Evolutionary conservation across 2,888 invertebrate genomes (phyloP), one percentile per base, ranked within the genome.

Genomic region (Himalopsyche anomala): DNA sequence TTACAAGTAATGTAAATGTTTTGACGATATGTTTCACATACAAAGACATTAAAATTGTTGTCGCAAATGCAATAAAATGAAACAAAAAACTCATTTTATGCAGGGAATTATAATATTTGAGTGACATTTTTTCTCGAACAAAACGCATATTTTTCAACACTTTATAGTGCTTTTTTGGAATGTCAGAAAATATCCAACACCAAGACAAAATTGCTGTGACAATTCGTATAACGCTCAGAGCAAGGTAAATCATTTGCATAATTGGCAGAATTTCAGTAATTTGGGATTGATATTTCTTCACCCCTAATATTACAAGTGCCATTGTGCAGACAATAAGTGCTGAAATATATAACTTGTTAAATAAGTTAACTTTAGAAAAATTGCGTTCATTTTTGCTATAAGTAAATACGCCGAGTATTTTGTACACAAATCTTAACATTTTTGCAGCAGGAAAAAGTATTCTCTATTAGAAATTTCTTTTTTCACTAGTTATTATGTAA

Each of bases 371-470:
- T 74, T 74, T 74, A 15, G 1, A 15, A 1, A 74, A 74, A 74
- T 36, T 36, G 12, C 74, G 36, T 74, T 74, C 74, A 36, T 74
- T 15, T 74, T 74, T 74, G 74, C 36, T 36, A 12, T 74, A 74
- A 5, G 36, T 36, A 19, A 74, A 74, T 36, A 74, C 12, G 4
- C 74, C 74, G 12, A 74, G 36, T 19, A 11, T 19, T n/a, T 19
- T 62, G 28, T 62, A 28, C 19, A 62, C 15, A 62, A 62, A 28
- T 62, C 62, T 62, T 8, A 62, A 62, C 62, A 62, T 62, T 19
- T 62, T 62, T 4, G 51, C 51, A 9, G 51, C 51, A 12, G 51
- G 51, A 15, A 15, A 15, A 51, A 51, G 51, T 51, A 4, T 51
- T 15, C 45, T 11, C 12, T 15, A 1, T 1, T 8, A 4, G 51